Conservation (phyloP, 1,140 invertebrate genomes). For the Steinernema feltiae region DNA sequence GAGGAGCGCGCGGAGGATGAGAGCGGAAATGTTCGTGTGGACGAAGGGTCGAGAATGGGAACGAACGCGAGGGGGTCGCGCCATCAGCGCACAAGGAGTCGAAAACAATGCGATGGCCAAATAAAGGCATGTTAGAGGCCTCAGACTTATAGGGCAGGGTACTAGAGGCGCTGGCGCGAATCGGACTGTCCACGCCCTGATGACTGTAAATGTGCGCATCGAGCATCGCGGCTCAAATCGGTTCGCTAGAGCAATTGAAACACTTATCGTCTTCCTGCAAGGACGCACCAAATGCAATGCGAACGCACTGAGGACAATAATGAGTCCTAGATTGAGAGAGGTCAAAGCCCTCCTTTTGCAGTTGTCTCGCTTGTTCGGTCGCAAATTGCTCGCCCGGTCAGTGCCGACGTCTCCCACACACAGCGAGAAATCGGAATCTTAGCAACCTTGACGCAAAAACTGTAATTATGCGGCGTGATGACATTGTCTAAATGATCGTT, state of each 20-base stretch:
- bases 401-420: neutral
- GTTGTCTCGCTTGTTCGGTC: neutral
- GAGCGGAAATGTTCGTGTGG: neutral
- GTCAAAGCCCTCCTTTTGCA: conserved; percentile 9
- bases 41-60: neutral
- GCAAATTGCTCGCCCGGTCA: neutral
- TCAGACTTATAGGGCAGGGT: neutral
- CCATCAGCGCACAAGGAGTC: neutral
- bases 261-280: neutral
- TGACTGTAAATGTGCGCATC: neutral
- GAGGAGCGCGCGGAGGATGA: neutral
- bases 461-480: neutral
- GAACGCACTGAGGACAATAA: neutral
- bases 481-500: conserved; percentile 1
- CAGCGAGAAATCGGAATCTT: neutral
- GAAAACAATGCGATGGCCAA: conserved; percentile 11
- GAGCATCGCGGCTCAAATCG: neutral
- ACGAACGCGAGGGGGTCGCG: conserved; percentile 1
- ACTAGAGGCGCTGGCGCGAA: neutral
- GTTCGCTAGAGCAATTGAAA: neutral
- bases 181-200: neutral
- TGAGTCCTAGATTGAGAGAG: conserved; percentile 6
- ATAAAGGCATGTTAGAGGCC: neutral
- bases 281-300: neutral
- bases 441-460: conserved; percentile 12